Evolutionary conservation across 2,888 invertebrate genomes (phyloP).

Genomic region (Eupithecia exiguata): DNA sequence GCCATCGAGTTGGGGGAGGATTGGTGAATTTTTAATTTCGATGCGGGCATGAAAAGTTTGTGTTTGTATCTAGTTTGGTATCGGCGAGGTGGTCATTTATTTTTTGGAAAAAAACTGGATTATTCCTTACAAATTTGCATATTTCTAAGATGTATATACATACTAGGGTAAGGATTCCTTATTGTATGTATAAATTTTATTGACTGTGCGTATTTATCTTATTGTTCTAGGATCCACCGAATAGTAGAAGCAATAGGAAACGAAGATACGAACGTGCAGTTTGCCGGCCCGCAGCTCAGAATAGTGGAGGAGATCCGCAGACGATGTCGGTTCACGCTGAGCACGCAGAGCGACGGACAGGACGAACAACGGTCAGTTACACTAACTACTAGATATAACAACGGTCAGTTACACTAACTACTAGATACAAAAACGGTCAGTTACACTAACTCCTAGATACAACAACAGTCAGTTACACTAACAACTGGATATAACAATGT

Average conservation of each 20-base stretch:
- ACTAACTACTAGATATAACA: neutral
- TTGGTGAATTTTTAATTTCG: too few relatives aligned
- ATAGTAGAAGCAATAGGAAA: conserved; percentile 19
- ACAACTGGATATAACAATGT: neutral
- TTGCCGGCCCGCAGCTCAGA: conserved; percentile 28
- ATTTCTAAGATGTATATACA: too few relatives aligned
- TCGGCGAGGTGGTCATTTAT: too few relatives aligned
- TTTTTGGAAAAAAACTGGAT: too few relatives aligned
- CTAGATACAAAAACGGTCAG: too few relatives aligned
- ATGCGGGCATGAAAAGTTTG: too few relatives aligned
- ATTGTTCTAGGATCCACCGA: conserved; percentile 32
- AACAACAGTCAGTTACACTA: neutral
- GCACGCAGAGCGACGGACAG: conserved; percentile 55
- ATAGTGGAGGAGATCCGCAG: conserved; percentile 52
- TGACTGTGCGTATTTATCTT: too few relatives aligned
- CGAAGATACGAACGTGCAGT: neutral
- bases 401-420: conserved; percentile 50
- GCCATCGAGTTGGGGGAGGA: too few relatives aligned
- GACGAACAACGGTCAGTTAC: conserved; percentile 52
- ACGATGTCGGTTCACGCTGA: conserved; percentile 52
- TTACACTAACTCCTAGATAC: neutral
- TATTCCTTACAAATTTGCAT: too few relatives aligned
- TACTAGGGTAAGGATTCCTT: too few relatives aligned
- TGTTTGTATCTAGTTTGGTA: too few relatives aligned
- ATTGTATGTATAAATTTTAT: too few relatives aligned